Conservation (phyloP, 1,140 invertebrate genomes). For the Conopomorpha cramerella region DNA sequence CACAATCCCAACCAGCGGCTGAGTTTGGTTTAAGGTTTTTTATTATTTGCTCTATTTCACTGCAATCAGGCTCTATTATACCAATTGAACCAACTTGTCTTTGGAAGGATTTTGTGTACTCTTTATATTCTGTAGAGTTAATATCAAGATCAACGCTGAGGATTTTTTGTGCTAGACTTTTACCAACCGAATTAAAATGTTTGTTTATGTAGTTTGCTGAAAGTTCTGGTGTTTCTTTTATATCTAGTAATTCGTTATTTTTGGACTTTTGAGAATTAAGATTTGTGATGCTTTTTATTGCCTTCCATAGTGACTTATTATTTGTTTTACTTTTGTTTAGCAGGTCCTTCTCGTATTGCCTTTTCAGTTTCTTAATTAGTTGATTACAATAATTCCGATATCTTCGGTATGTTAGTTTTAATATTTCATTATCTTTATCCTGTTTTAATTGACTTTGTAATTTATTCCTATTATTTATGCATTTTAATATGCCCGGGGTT, state of each 20-base stretch:
- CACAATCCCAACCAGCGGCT: constrained; percentile 3
- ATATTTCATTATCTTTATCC: neutral
- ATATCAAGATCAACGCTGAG: no score
- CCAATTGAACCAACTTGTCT: constrained; percentile 6
- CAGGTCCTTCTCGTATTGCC: neutral
- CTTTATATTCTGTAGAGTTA: neutral
- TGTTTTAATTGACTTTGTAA: neutral
- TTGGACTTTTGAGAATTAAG: neutral
- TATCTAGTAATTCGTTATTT: no score
- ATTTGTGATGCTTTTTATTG: neutral
- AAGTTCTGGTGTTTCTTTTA: no score
- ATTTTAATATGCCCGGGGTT: neutral
- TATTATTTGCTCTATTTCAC: constrained; percentile 4
- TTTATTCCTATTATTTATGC: constrained; percentile 1
- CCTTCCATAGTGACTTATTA: neutral
- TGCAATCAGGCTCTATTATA: constrained; percentile 5
- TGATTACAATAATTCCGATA: neutral
- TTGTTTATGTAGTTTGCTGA: neutral
- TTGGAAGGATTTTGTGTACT: neutral
- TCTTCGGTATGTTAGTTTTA: neutral
- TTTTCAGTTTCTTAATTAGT: neutral
- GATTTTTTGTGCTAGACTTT: neutral
- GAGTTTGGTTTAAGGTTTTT: constrained; percentile 8
- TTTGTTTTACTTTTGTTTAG: neutral
- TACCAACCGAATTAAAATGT: neutral